Evolutionary conservation across 2,113 vertebrate genomes (phyloP), one percentile per base, ranked within the genome.

Genomic region (Microcebus jonahi): DNA sequence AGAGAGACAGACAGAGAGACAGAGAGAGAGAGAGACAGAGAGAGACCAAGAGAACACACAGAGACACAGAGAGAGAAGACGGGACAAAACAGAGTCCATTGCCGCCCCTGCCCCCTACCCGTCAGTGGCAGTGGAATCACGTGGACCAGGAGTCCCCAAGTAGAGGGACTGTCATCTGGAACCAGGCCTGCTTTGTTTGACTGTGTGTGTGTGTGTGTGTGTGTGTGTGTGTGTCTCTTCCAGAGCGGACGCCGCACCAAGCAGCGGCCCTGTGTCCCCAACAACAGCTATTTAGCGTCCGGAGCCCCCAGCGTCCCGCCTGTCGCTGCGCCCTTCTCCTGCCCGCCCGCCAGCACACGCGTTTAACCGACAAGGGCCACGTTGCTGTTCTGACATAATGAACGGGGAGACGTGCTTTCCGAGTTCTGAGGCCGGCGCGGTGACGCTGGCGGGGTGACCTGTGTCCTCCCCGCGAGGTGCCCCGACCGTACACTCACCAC

Each of bases 321-420:
- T 92, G 71, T 34, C 83, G 23, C 80, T 89, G 81, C 57, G 3
- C 94, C 84, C 92, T 34, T 13, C 20, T 71, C 27, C 75, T 17
- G 27, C 65, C 10, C n/a, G 45, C 59, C 65, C 20, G 18, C 59
- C 94, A 96, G 91, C 95, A 63, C 95, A 53, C 75, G 57, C 81
- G 68, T 91, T 88, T 75, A 55, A 36, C 79, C 45, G 36, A 71
- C 45, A 20, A 83, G 93, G 96, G 91, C 97, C 96, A 86, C 93
- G 91, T 65, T 79, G 85, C 79, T 95, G 89, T 95, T 94, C 67
- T 95, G 96, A 92, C 97, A 94, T 88, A 97, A 96, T 91, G 94
- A 97, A 96, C 91, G 91, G 55, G 77, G 82, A 88, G 88, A 82
- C 94, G 89, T 48, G 86, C 88, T 93, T 95, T 88, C 85, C 90